These are phyloP conservation scores for Brienomyrus brachyistius DNA, from an alignment of 2,113 vertebrate species.

Conservation along the genomic window DNA sequence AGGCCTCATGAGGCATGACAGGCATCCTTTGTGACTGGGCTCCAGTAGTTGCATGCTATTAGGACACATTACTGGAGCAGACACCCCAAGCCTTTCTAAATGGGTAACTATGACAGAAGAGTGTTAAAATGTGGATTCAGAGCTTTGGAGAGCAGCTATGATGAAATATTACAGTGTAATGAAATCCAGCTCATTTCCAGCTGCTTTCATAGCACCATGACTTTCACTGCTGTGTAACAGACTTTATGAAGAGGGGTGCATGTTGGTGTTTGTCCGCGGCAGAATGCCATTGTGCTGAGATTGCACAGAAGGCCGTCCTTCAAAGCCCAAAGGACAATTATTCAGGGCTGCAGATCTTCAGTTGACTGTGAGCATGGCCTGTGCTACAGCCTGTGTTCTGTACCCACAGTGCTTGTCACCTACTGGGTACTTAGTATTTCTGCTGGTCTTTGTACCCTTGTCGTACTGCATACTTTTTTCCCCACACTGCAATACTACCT, in stretches of 20 bases:
- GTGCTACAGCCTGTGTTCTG: not conserved
- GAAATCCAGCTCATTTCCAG: not conserved
- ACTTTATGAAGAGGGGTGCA: not conserved
- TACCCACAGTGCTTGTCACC: not conserved
- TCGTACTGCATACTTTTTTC: not conserved
- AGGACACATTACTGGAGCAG: not conserved
- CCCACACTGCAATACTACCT: not conserved
- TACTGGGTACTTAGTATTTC: not conserved
- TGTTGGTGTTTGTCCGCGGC: not conserved
- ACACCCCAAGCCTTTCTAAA: not conserved
- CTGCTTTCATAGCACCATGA: not conserved
- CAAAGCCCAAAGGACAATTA: slow-evolving; percentile 1
- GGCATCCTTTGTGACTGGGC: not conserved
- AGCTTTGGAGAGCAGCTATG: not conserved
- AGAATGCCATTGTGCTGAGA: not conserved
- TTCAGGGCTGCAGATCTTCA: not conserved
- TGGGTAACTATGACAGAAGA: not conserved
- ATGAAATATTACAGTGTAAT: not conserved
- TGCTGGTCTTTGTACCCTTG: not conserved
- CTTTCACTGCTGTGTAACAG: not conserved
- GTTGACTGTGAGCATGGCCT: not conserved
- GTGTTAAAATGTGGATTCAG: not conserved
- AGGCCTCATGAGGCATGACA: not conserved
- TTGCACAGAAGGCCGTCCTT: not conserved
- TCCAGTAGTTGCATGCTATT: not conserved